Evolutionary conservation across 2,797 vertebrate species (phyloP).

Genomic region (Poecilia picta): DNA sequence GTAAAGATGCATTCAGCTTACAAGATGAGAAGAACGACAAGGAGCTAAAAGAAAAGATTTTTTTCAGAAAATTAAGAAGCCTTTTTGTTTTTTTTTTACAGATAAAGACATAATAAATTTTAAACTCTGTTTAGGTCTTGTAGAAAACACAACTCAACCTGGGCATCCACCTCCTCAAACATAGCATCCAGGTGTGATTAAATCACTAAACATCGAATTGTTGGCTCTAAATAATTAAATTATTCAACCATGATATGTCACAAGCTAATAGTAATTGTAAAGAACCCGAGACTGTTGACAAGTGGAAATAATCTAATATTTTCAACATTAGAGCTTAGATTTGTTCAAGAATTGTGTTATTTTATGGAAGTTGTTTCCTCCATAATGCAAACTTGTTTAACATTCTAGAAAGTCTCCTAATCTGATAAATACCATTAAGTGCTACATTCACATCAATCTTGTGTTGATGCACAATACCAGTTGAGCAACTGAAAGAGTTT

Average conservation of each 20-base stretch:
- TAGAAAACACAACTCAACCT: neutral
- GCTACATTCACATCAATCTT: neutral
- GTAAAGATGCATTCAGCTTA: neutral
- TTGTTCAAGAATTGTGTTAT: neutral
- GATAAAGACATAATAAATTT: too few species aligned
- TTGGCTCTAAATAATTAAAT: neutral
- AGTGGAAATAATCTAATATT: neutral
- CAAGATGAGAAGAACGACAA: neutral
- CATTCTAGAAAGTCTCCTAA: neutral
- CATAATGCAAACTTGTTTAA: neutral
- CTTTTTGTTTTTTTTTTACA: neutral
- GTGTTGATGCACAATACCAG: neutral
- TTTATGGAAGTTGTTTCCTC: neutral
- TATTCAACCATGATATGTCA: neutral
- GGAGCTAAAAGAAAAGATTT: neutral
- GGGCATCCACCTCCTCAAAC: neutral
- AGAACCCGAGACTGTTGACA: neutral
- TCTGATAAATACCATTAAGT: neutral
- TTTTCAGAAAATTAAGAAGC: neutral
- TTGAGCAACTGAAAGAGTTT: neutral
- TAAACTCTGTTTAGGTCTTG: neutral
- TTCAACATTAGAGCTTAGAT: neutral
- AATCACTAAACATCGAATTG: neutral
- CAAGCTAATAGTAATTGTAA: neutral
- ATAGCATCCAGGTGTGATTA: neutral